These are phyloP conservation scores for Drosophila varians DNA, from an alignment of 1,140 invertebrate species.

Conservation along the genomic window DNA sequence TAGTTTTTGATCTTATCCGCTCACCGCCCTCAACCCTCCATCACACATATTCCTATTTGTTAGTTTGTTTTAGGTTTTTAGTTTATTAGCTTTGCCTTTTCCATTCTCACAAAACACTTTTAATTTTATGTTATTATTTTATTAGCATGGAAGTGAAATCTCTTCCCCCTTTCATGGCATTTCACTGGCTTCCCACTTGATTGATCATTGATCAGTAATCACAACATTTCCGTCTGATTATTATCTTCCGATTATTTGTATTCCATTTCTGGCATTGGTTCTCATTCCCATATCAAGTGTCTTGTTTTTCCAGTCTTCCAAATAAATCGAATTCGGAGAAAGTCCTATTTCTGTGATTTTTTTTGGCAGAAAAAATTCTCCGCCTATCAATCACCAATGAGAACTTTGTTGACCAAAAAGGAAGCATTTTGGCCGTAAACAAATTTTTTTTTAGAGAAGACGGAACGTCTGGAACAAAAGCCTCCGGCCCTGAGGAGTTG, in stretches of 20 bases:
- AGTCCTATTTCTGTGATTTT: conserved; percentile 17
- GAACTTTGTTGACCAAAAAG: conserved; percentile 45
- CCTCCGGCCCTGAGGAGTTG: conserved; percentile 23
- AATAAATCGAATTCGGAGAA: conserved; percentile 15
- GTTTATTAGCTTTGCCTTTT: conserved; percentile 12
- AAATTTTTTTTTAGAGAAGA: conserved; percentile 40
- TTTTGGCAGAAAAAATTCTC: background rate
- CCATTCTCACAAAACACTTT: background rate
- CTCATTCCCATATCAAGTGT: conserved; percentile 21
- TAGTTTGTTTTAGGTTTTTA: conserved; percentile 4
- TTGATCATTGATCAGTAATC: conserved; percentile 40
- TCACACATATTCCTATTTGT: conserved; percentile 20
- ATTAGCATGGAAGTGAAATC: background rate
- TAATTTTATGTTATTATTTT: background rate
- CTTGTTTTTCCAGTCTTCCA: conserved; percentile 22
- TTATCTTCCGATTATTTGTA: conserved; percentile 12
- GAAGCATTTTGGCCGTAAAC: conserved; percentile 32
- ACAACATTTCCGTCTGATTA: conserved; percentile 38
- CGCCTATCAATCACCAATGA: conserved; percentile 24
- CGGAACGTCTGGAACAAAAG: conserved; percentile 26
- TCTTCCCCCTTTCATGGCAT: background rate
- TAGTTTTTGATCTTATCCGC: conserved; percentile 41
- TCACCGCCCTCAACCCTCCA: conserved; percentile 4
- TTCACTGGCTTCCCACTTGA: conserved; percentile 11
- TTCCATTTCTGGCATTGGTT: conserved; percentile 17